Percentiles rank a stretch among this genome's conserved stretches.
Evolutionary conservation across 2,113 vertebrate genomes (phyloP).

Genomic region (Trachemys scripta): DNA sequence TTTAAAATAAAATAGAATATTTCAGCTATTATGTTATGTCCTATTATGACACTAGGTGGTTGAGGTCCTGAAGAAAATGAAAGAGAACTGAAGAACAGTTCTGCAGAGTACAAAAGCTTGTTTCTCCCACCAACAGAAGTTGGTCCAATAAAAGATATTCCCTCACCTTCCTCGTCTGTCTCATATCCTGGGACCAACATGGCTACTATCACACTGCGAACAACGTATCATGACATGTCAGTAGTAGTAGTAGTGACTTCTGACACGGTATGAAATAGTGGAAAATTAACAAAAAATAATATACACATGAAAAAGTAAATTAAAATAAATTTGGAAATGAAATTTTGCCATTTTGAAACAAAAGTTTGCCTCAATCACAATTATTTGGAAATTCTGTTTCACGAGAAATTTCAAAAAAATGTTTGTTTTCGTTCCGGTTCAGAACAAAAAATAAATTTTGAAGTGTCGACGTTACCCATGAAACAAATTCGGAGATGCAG

Average conservation of each 20-base stretch:
- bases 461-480: no score
- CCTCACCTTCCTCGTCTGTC: neutral
- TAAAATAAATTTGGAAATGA: no score
- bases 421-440: no score
- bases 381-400: no score
- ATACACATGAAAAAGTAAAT: no score
- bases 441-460: no score
- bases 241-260: neutral
- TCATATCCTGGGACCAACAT: neutral
- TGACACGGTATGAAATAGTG: neutral
- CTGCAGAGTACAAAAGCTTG: neutral
- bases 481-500: no score
- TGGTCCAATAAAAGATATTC: neutral
- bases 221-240: neutral
- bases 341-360: no score
- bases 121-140: neutral
- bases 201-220: neutral
- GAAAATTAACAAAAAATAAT: neutral
- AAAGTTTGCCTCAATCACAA: no score
- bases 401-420: no score
- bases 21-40: no score
- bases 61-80: neutral
- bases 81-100: neutral
- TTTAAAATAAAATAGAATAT: no score
- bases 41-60: neutral